Base-by-base conservation (phyloP, 2,888 invertebrate genomes). In the Drosophila paucipuncta region DNA sequence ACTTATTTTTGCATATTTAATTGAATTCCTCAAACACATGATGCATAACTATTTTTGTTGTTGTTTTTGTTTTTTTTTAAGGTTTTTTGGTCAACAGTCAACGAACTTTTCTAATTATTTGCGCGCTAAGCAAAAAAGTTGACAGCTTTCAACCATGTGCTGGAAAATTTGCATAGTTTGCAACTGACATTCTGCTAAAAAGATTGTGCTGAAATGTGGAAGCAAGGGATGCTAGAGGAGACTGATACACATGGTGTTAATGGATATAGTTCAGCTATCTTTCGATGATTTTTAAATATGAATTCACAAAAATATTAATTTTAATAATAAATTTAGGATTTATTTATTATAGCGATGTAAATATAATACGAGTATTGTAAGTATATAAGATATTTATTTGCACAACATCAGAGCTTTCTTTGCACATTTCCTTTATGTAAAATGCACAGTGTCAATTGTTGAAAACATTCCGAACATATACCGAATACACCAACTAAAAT, bases 1-100 rank as follows among this genome's bases (percentile, higher is more conserved):
- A 73, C 81, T 82, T 79, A 77, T 73, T 83, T 84, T 81, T 73
- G 82, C 72, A 86, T 84, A 76, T 85, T 79, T 76, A 86, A 85
- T 82, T 85, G 79, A 79, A 83, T 81, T 81, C 73, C 60, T 47
- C 68, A 55, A 61, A 58, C 76, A 68, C 78, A 80, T 65, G 67
- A 57, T 62, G 63, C 43, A 11, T 69, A 25, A 47, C 25, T 60
- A 41, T 31, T 55, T 28, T 2, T 66, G 35, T 28, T 31, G 35
- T 47, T 71, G 59, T 57, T 33, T 10, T 33, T 49, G 25, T 41
- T 62, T 31, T 31, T 53, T 62, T 61, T 61, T 47, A 16, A 16
- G 25, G 63, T 33, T 67, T 78, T 70, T 65, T 65, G 60, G 76
- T 70, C 78, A 78, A 59, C 77, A 69, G 69, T 79, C 81, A 73